These are phyloP conservation scores for Autographa gamma DNA, from an alignment of 2,888 invertebrate genomes.

Conservation along the genomic window DNA sequence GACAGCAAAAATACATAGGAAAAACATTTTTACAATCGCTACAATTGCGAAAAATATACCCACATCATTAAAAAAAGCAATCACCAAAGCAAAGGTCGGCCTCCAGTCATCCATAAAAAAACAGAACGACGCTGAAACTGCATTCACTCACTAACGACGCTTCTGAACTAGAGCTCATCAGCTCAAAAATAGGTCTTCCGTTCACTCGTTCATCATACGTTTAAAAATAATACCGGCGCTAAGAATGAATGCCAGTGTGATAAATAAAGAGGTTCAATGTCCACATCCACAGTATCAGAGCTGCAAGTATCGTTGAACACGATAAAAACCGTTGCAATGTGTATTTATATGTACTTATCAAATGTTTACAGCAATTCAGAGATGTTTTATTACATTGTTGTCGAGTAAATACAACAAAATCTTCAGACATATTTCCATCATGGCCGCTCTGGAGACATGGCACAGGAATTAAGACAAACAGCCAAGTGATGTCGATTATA, in stretches of 20 bases:
- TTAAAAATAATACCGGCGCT: constrained; percentile 52
- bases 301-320: constrained; percentile 21
- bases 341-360: constrained; percentile 26
- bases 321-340: constrained; percentile 38
- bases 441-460: not conserved
- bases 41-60: not conserved
- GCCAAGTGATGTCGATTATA: not conserved
- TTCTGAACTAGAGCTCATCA: constrained; percentile 18
- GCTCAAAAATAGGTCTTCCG: constrained; percentile 38
- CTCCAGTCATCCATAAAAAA: not conserved
- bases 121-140: not conserved
- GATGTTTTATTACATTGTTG: constrained; percentile 20
- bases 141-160: not conserved
- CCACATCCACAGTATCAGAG: constrained; percentile 54
- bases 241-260: constrained; percentile 51
- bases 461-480: not conserved
- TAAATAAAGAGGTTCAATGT: constrained; percentile 76
- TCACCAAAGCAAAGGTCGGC: not conserved
- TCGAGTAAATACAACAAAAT: not conserved
- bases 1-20: too few relatives aligned
- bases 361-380: constrained; percentile 2
- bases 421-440: not conserved
- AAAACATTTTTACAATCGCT: not conserved
- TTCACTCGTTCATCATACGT: constrained; percentile 54
- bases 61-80: not conserved